Evolutionary conservation across 2,113 vertebrate species (phyloP).

Genomic region (cat (Felis catus)): F.catus_Fca126_mat1.0 CM031414.1:122060501-122061000

Average conservation of each 20-base stretch:
- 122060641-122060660: background rate
- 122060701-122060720: background rate
- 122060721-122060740: background rate
- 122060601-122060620: background rate
- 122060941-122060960: background rate
- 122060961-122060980: background rate
- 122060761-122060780: background rate
- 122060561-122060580: background rate
- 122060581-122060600: background rate
- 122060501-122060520: background rate
- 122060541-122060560: background rate
- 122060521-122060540: background rate
- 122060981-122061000: background rate
- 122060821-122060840: background rate
- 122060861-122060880: slow-evolving; percentile 3
- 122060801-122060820: background rate
- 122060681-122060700: background rate
- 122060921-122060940: background rate
- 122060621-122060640: background rate
- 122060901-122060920: background rate
- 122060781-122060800: background rate
- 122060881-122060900: slow-evolving; percentile 25
- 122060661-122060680: background rate
- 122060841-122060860: slow-evolving; percentile 9
- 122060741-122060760: background rate